phyloP scores from a whole-genome alignment of 2,797 vertebrate genomes.

The Loris lydekkerianus region DNA sequence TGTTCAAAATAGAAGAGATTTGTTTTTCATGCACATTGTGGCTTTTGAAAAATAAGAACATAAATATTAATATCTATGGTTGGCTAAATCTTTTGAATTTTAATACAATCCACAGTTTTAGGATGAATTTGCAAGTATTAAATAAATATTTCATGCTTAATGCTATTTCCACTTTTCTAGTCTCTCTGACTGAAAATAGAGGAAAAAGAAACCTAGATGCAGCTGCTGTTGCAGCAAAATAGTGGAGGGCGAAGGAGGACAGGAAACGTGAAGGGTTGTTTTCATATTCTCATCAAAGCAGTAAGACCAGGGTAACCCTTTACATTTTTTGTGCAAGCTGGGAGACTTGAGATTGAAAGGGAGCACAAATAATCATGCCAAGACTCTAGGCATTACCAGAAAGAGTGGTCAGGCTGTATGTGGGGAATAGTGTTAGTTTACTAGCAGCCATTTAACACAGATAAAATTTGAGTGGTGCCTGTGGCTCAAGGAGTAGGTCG shows the following conservation, averaged over 20 bases:
- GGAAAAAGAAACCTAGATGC: background rate
- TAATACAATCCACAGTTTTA: background rate
- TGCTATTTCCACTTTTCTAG: constrained; percentile 32
- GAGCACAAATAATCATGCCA: background rate
- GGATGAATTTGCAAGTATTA: background rate
- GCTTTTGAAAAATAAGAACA: background rate
- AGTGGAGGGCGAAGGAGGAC: background rate
- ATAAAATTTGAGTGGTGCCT: no score
- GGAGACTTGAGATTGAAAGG: background rate
- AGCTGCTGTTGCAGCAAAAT: background rate
- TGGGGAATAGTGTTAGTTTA: background rate
- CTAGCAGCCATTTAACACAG: background rate
- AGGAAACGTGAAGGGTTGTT: background rate
- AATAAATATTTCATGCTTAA: background rate
- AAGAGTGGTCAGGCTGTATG: background rate
- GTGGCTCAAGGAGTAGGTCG: no score
- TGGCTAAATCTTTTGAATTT: constrained; percentile 44
- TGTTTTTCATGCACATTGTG: background rate
- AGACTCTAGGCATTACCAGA: background rate
- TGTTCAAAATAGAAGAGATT: background rate
- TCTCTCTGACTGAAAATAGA: constrained; percentile 16
- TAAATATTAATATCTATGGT: background rate
- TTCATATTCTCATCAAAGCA: background rate
- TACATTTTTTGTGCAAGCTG: background rate
- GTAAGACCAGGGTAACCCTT: background rate